phyloP scores from a whole-genome alignment of 35 echinoderm and acorn worm genomes.

The Ophioderma brevispina region DNA sequence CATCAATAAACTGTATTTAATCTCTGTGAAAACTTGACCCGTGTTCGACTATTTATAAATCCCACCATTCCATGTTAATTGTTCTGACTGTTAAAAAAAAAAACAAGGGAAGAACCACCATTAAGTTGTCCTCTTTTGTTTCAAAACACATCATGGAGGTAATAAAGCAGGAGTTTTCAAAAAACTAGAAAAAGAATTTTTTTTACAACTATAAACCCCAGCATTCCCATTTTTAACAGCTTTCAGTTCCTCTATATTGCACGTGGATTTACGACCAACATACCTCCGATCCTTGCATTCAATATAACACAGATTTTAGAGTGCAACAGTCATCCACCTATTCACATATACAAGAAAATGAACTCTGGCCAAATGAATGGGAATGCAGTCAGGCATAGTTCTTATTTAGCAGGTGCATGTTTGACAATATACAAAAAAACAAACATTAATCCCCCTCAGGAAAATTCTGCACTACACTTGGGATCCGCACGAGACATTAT shows the following conservation, averaged over 20 bases:
- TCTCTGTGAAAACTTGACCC: not conserved
- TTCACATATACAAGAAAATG: too few relatives aligned
- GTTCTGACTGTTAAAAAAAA: not conserved
- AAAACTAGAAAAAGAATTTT: slow-evolving; percentile 4
- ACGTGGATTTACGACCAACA: too few relatives aligned
- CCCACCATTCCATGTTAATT: not conserved
- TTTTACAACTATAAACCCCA: not conserved
- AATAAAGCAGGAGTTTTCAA: not conserved
- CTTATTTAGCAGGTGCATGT: not conserved
- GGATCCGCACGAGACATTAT: too few relatives aligned
- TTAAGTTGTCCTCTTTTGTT: not conserved
- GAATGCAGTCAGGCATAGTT: not conserved
- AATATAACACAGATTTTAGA: too few relatives aligned
- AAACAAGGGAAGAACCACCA: not conserved
- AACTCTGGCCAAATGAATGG: too few relatives aligned
- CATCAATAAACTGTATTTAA: not conserved
- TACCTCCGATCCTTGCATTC: too few relatives aligned
- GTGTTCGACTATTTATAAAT: not conserved
- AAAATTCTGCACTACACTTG: too few relatives aligned
- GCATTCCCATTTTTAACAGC: not conserved
- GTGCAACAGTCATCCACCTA: too few relatives aligned
- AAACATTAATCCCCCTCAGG: not conserved
- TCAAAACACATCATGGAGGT: not conserved
- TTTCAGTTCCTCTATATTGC: too few relatives aligned
- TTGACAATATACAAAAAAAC: not conserved